Conservation (phyloP, 2,888 invertebrate species). For the Icerya purchasi region DNA sequence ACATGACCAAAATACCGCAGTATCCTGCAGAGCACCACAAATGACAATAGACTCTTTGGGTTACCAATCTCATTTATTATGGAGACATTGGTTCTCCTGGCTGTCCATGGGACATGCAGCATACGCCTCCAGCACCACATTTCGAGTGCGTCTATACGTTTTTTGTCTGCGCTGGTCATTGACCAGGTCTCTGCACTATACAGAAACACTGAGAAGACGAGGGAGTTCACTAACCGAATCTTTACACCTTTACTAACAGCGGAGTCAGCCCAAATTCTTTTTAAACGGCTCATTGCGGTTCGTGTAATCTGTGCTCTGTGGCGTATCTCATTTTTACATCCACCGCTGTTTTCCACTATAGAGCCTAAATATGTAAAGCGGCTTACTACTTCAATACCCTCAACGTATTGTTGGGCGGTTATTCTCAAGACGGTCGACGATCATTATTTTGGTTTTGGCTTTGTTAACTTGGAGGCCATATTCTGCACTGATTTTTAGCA, state of each 20-base stretch:
- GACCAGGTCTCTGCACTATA: background rate
- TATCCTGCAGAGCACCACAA: too few species aligned
- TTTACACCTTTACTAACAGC: background rate
- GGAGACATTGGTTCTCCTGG: too few species aligned
- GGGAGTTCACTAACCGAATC: background rate
- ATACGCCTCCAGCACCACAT: too few species aligned
- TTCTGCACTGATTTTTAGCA: background rate
- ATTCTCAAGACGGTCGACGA: background rate
- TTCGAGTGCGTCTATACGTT: too few species aligned
- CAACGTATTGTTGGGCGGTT: background rate
- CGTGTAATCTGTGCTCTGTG: background rate
- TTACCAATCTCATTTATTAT: too few species aligned
- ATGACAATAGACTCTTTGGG: too few species aligned
- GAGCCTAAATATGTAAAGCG: background rate
- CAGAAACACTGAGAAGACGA: background rate
- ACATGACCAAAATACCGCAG: too few species aligned
- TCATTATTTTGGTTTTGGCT: background rate
- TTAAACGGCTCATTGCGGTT: background rate
- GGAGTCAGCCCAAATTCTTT: background rate
- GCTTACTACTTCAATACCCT: background rate
- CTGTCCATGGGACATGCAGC: too few species aligned
- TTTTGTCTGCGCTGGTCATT: too few species aligned
- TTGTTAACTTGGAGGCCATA: background rate
- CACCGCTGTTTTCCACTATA: background rate
- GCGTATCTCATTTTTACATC: background rate